phyloP scores from a whole-genome alignment of 2,113 vertebrate species.

The Carassius carassius region DNA sequence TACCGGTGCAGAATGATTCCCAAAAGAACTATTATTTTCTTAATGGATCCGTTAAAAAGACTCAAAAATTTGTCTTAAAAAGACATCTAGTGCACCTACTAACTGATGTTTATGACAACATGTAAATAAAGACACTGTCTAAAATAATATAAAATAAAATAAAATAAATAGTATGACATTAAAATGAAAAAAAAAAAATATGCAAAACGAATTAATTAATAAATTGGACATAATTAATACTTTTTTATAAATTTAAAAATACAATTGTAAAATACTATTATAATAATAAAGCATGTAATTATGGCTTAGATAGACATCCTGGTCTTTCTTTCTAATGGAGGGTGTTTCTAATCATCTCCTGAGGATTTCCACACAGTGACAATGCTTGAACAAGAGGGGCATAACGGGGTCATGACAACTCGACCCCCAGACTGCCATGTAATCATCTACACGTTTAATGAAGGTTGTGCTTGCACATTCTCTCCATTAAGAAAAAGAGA shows the following conservation, averaged over 20 bases:
- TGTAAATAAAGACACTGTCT: not conserved
- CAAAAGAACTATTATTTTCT: not conserved
- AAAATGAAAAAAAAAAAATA: not conserved
- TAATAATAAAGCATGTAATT: too few species aligned
- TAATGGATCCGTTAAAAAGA: not conserved
- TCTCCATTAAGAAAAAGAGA: conserved; percentile 41
- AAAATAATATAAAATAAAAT: not conserved
- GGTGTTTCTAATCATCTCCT: not conserved
- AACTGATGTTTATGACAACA: not conserved
- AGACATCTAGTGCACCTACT: not conserved
- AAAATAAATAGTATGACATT: not conserved
- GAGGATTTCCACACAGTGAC: conserved; percentile 1
- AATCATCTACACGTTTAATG: conserved; percentile 51
- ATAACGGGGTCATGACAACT: conserved; percentile 25
- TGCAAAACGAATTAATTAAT: too few species aligned
- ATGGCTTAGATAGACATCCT: too few species aligned
- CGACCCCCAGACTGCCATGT: conserved; percentile 22
- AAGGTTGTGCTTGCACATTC: conserved; percentile 45
- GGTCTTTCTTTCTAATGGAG: not conserved
- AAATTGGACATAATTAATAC: too few species aligned
- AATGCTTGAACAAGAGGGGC: not conserved
- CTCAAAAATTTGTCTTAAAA: not conserved
- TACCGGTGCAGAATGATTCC: not conserved
- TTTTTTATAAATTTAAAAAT: too few species aligned
- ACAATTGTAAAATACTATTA: too few species aligned